Evolutionary conservation across 2,888 invertebrate genomes (phyloP), one percentile per base, ranked within the genome.

Genomic region (Megaustenia siamemsis): DNA sequence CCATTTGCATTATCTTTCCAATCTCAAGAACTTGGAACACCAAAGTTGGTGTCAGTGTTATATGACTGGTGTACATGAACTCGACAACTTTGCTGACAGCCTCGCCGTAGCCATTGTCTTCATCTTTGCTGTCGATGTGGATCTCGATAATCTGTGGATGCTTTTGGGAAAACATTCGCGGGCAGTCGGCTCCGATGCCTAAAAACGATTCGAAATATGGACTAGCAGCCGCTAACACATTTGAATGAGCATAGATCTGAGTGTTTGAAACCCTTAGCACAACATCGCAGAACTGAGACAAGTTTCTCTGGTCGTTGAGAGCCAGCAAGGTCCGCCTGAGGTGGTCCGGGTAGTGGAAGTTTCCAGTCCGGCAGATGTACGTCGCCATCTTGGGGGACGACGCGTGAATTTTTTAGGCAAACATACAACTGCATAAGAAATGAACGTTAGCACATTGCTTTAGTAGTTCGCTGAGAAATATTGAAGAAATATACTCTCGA

Each of bases 81-180:
- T 93, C 92, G 43, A 94, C 90, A 21, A 94, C 90, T 66, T 88
- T 88, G 66, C 88, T 83, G 28, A 93, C 92, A 38, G 93, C 93
- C 18, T 89, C 89, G 35, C 89, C 89, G 77, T 93, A 93, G 28
- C 88, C 90, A 53, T 86, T 87, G 45, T 91, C 90, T 15, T 86
- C 88, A 35, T 89, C 90, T 43, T 83, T 89, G 3, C 91, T 91
- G 60, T 93, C 92, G 5, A 93, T 93, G 68, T 93, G 93, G 79
- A 93, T 93, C 87, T 93, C 93, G 35, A 93, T 93, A 24, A 93
- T 88, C 83, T 93, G 93, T 24, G 93, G 93, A 21, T 88, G 87
- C 85, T 91, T 92, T 83, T 92, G 92, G 24, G 92, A 93, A 84
- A 92, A 93, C 35, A 90, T 90, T 82, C 93, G 89, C 5, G 93